A percentile compares a stretch with the other conserved stretches of the same genome.
These are phyloP conservation scores for Ramphastos sulfuratus DNA, from an alignment of 2,113 vertebrate species.

Conservation along the genomic window DNA sequence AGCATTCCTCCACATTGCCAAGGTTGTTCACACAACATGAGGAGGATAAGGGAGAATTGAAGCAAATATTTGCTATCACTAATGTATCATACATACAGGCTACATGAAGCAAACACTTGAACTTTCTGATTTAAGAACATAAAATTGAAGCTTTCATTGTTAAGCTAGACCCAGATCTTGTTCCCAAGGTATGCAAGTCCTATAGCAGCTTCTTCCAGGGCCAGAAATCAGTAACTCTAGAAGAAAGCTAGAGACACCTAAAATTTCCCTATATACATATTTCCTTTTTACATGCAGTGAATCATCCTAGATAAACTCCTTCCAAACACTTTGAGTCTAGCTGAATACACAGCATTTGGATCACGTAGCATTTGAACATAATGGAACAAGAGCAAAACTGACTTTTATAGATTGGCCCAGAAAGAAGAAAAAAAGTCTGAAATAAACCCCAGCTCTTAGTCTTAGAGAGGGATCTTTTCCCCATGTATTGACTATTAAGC, in stretches of 20 bases:
- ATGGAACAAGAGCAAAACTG: background rate
- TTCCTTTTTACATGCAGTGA: constrained; percentile 6
- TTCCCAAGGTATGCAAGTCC: background rate
- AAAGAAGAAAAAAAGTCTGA: background rate
- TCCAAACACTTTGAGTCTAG: background rate
- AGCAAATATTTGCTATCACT: background rate
- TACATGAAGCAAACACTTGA: background rate
- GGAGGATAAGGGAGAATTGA: background rate
- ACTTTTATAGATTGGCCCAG: background rate
- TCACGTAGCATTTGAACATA: background rate
- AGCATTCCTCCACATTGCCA: background rate
- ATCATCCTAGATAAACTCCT: background rate
- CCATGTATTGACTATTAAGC: background rate
- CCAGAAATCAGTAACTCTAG: background rate
- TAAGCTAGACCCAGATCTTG: background rate
- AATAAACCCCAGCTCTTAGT: background rate
- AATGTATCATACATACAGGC: background rate
- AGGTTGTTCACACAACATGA: background rate
- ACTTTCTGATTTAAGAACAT: background rate
- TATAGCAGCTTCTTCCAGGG: background rate
- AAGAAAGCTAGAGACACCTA: background rate
- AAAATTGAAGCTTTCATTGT: background rate
- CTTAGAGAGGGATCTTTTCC: background rate
- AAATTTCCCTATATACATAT: background rate
- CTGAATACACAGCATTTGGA: background rate